Base-by-base conservation (phyloP, 2,888 invertebrate species). In the Liopterus haemorrhoidalis region DNA sequence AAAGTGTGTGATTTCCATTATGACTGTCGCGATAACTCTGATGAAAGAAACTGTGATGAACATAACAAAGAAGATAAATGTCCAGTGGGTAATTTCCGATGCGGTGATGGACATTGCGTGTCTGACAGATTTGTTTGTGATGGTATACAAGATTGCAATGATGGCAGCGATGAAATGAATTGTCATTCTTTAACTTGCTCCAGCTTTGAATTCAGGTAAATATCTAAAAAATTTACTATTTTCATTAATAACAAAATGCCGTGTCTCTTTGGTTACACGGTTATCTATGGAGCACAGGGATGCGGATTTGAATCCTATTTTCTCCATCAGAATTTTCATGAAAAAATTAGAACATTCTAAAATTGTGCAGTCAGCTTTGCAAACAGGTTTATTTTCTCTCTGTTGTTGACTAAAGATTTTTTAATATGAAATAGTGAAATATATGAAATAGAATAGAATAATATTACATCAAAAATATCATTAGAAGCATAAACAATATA, bases 11-110 rank as follows among this genome's bases (percentile, higher is more conserved):
- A 80, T 57, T 67, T 65, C 1, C 57, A 65, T 22, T 69, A 60
- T 39, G 73, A 80, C 52, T 80, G 80, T 52, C 48, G 50, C 1
- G 80, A 80, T 56, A 66, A 63, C 20, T 76, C 76, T 1, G 80
- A 80, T 56, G 79, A 80, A 54, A 59, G 66, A 5, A 64, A 71
- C 48, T 78, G 78, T 49, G 57, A 67, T 12, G 56, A 54, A 5
- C 52, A 39, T 5, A 48, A 39, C 9, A 19, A 28, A 16, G 47
- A 49, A 0, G 63, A 59, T 25, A 58, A 59, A 27, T 77, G 77
- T 50, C 67, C 71, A 16, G 54, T 54, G 1, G 62, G 67, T 33
- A 70, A 75, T 54, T 73, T 71, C 52, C 58, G 61, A 30, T 79
- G 79, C 55, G 62, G 62, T 6, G 69, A 72, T 52, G 71, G 71